phyloP scores from a whole-genome alignment of 2,113 vertebrate species.

The human (Homo sapiens) region DNA sequence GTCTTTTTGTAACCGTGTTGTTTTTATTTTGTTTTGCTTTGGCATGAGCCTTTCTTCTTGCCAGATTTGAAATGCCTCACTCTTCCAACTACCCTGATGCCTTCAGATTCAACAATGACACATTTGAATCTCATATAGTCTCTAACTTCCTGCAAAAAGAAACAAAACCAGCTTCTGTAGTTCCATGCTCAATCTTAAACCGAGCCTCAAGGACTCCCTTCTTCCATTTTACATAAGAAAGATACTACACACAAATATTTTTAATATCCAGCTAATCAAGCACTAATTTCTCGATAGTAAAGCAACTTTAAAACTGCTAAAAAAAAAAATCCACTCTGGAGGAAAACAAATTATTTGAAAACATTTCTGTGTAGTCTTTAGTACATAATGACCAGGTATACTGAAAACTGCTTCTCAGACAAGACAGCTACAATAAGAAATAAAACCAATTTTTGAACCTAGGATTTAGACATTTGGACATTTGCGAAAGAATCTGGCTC shows the following conservation, averaged over 20 bases:
- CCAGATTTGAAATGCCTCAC: not conserved
- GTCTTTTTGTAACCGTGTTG: not conserved
- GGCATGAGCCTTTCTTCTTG: not conserved
- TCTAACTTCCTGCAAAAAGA: not conserved
- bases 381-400: not conserved
- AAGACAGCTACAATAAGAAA: not conserved
- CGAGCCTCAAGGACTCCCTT: not conserved
- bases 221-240: not conserved
- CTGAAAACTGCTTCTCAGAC: not conserved
- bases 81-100: not conserved
- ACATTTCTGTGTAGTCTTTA: not conserved
- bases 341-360: not conserved
- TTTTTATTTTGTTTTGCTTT: not conserved
- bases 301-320: constrained; percentile 3
- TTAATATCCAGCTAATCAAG: not conserved
- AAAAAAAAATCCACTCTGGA: not conserved
- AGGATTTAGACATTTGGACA: not conserved
- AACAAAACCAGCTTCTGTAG: not conserved
- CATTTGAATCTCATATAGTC: not conserved
- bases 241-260: not conserved
- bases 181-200: not conserved
- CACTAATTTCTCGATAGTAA: not conserved
- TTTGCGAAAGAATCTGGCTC: not conserved
- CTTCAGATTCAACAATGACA: not conserved
- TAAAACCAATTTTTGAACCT: not conserved